Percentiles rank a stretch among this genome's conserved stretches.
phyloP scores from a whole-genome alignment of 2,113 vertebrate species.

The Antigone vipio region DNA sequence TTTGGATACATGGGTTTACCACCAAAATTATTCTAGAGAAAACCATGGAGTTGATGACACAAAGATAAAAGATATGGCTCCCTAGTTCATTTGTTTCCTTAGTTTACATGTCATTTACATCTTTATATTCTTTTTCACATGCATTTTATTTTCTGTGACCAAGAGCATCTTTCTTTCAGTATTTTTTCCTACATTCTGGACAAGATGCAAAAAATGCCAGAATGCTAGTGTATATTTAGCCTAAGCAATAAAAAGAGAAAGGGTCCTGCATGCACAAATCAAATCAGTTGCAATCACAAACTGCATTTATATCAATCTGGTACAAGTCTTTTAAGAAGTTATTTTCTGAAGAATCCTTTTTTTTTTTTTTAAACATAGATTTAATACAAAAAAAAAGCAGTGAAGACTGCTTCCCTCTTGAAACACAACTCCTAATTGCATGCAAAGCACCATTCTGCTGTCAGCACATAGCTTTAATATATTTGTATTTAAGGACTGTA shows the following conservation, averaged over 20 bases:
- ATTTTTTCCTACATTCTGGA: background rate
- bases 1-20: background rate
- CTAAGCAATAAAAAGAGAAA: background rate
- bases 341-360: background rate
- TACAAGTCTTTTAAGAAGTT: background rate
- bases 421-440: background rate
- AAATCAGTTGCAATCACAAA: background rate
- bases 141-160: background rate
- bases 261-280: background rate
- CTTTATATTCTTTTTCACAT: background rate
- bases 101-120: background rate
- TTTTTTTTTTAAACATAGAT: background rate
- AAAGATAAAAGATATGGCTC: background rate
- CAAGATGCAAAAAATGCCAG: background rate
- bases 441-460: background rate
- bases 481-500: background rate
- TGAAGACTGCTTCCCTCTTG: background rate
- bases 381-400: too few relatives aligned
- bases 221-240: background rate
- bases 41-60: background rate
- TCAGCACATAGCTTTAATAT: background rate
- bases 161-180: background rate
- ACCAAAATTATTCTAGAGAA: background rate
- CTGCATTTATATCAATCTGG: accelerated
- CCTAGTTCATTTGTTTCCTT: background rate